Percentiles rank a stretch among this genome's conserved stretches.
These are phyloP conservation scores for Nansenia antarctica DNA, from an alignment of 2,113 vertebrate species.

Conservation along the genomic window DNA sequence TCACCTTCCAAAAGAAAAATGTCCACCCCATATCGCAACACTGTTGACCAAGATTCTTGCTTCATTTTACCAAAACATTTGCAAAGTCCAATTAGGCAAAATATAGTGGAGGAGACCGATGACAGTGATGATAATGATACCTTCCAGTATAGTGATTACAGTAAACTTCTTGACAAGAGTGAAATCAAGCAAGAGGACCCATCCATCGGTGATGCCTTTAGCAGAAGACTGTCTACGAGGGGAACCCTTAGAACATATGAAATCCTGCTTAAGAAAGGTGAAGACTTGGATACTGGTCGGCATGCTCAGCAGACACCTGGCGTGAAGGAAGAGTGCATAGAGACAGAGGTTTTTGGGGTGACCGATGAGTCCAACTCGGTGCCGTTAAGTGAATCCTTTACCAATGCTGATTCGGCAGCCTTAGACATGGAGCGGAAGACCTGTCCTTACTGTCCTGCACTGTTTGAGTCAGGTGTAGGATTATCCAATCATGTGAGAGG, in stretches of 20 bases:
- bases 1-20: constrained; percentile 74
- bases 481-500: constrained; percentile 93
- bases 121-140: constrained; percentile 52
- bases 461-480: constrained; percentile 93
- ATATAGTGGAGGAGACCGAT: constrained; percentile 65
- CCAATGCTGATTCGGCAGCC: constrained; percentile 48
- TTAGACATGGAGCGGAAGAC: constrained; percentile 82
- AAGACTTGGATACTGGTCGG: constrained; percentile 47
- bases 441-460: constrained; percentile 91
- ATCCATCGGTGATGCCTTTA: constrained; percentile 66
- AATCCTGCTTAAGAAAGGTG: constrained; percentile 66
- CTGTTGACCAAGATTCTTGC: constrained; percentile 88
- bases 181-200: constrained; percentile 62
- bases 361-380: constrained; percentile 52
- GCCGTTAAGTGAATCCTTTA: constrained; percentile 44
- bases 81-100: constrained; percentile 64
- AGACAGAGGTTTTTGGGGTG: constrained; percentile 65
- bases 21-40: constrained; percentile 86
- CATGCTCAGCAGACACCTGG: constrained; percentile 41
- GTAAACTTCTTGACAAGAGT: constrained; percentile 39
- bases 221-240: constrained; percentile 72
- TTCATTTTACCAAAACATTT: constrained; percentile 89
- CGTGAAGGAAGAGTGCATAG: constrained; percentile 72
- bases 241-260: constrained; percentile 67
- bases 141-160: constrained; percentile 36